Percentiles rank a stretch among this genome's conserved stretches.
phyloP scores from a whole-genome alignment of 1,140 invertebrate genomes.

The Temnothorax longispinosus region DNA sequence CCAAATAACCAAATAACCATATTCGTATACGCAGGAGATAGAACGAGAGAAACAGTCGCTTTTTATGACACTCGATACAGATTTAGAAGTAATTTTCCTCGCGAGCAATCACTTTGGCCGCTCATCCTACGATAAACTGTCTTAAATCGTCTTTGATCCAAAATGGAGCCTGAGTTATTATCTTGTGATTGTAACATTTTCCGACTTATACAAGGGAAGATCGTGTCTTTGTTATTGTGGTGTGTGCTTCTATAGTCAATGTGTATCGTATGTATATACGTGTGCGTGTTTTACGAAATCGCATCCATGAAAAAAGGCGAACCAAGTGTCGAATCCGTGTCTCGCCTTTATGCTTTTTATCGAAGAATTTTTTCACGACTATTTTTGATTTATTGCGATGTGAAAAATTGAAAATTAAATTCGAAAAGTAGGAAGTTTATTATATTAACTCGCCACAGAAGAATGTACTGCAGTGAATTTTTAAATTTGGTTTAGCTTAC shows the following conservation, averaged over 20 bases:
- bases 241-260: conserved; percentile 11
- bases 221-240: neutral
- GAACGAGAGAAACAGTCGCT: neutral
- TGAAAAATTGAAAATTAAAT: neutral
- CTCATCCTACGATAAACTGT: conserved; percentile 17
- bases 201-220: conserved; percentile 17
- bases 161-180: neutral
- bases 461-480: neutral
- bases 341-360: neutral
- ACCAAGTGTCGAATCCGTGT: neutral
- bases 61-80: conserved; percentile 22
- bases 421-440: neutral
- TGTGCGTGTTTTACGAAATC: conserved; percentile 10
- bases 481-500: neutral
- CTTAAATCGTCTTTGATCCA: conserved; percentile 20
- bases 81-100: conserved; percentile 16
- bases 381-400: neutral
- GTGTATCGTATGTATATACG: neutral
- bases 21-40: neutral
- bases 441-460: neutral
- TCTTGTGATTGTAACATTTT: neutral
- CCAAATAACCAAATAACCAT: neutral
- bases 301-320: conserved; percentile 34
- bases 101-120: neutral
- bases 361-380: neutral